Evolutionary conservation across 2,113 vertebrate genomes (phyloP), one percentile per base, ranked within the genome.

Genomic region (Pelusios castaneus): DNA sequence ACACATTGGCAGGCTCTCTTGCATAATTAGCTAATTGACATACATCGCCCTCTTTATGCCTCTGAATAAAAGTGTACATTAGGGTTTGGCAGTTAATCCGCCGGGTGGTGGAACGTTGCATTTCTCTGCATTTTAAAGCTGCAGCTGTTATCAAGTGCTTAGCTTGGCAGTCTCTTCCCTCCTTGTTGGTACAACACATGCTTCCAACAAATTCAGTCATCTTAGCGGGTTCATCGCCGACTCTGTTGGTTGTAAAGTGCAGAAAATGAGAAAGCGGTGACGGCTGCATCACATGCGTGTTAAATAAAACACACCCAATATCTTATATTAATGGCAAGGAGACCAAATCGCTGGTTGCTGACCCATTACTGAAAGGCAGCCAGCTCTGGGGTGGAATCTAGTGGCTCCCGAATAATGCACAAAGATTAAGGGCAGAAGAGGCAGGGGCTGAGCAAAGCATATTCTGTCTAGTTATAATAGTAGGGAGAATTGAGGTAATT

Each of bases 301-400:
- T 17, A 8, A 19, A 29, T 5, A 17, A 56, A 56, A 25, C 78
- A 25, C 25, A 19, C 41, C 24, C n/a, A 41, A 29, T 17, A 56
- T 38, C 51, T 41, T 16, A 17, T 80, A 22, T 27, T 80, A 24
- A 38, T 8, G 55, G 54, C 29, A 16, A 16, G 34, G 34, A 34
- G 58, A 31, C 13, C 13, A 34, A 34, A 63, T 34, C 58, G 34
- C 31, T 34, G 58, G 13, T 22, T 13, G 13, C 38, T 22, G 17
- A 55, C n/a, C 27, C 13, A 6, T 7, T 47, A 38, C n/a, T 34
- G 13, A 0, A 1, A 12, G 0, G 0, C 0, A 4, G 17, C 67
- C 1, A 1, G 6, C 25, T 19, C 45, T 58, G 70, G 82, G 25
- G 6, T 67, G 43, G 6, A 56, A 45, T 4, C 34, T 60, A 10